A percentile compares a stretch with the other conserved stretches of the same genome.
These are phyloP conservation scores for Epistrophe eligans DNA, from an alignment of 2,888 invertebrate species.

Conservation along the genomic window DNA sequence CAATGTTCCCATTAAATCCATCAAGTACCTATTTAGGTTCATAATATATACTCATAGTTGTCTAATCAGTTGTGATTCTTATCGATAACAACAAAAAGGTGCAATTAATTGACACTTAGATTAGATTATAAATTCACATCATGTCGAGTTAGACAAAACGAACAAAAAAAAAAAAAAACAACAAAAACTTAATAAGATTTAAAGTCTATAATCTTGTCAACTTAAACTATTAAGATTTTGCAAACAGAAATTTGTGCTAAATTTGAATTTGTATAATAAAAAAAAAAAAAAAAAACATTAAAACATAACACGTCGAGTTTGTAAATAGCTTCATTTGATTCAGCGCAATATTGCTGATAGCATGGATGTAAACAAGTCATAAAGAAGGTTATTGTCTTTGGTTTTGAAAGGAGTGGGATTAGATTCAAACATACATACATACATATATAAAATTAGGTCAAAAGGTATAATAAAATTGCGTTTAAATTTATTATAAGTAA, in stretches of 20 bases:
- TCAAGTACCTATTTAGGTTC: no score
- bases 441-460: constrained; percentile 8
- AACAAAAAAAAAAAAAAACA: no score
- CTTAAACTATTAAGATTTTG: background rate
- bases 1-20: no score
- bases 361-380: constrained; percentile 4
- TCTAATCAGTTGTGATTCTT: no score
- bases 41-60: no score
- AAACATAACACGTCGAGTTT: background rate
- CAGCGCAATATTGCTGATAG: background rate
- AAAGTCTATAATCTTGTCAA: no score
- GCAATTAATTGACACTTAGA: constrained; percentile 60
- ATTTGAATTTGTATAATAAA: background rate
- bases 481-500: background rate
- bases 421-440: background rate
- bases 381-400: constrained; percentile 27
- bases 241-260: constrained; percentile 2
- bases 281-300: background rate
- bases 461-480: constrained; percentile 1
- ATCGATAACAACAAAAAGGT: constrained; percentile 4
- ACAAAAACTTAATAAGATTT: no score
- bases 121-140: constrained; percentile 36
- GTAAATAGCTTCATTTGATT: background rate
- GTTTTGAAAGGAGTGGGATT: background rate
- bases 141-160: no score